phyloP scores from a whole-genome alignment of 1,140 invertebrate genomes.

The Cardiocondyla obscurior region DNA sequence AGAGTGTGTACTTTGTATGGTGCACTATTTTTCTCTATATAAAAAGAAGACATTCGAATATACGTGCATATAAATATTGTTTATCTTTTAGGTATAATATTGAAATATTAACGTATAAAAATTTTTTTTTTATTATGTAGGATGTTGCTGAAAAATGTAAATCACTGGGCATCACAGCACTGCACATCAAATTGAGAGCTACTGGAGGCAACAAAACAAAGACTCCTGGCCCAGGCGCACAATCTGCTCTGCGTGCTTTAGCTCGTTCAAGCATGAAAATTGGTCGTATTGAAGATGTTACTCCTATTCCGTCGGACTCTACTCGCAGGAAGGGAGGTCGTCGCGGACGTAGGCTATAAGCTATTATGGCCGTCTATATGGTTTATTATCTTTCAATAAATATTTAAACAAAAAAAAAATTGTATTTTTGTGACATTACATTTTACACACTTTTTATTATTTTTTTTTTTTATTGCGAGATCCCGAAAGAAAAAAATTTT shows the following conservation, averaged over 20 bases:
- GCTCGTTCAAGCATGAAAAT: conserved; percentile 99
- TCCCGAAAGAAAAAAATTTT: background rate
- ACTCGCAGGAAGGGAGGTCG: conserved; percentile 99
- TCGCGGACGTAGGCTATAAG: conserved; percentile 98
- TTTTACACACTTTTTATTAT: background rate
- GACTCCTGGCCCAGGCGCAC: conserved; percentile 99
- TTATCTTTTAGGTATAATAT: background rate
- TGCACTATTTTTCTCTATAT: conserved; percentile 15
- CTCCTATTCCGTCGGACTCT: conserved; percentile 99
- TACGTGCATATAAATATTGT: background rate
- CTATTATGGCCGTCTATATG: conserved; percentile 65
- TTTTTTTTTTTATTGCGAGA: background rate
- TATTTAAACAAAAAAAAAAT: conserved; percentile 60
- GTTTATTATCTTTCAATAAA: conserved; percentile 75
- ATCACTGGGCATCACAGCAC: conserved; percentile 96
- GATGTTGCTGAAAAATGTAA: conserved; percentile 99
- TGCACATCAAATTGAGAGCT: conserved; percentile 99
- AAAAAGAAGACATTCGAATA: conserved; percentile 50
- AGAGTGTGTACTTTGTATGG: background rate
- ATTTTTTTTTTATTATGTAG: conserved; percentile 81
- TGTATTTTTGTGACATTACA: conserved; percentile 14
- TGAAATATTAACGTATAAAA: background rate
- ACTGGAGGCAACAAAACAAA: conserved; percentile 99
- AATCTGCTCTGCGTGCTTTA: conserved; percentile 98
- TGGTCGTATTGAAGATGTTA: conserved; percentile 99